Evolutionary conservation across 2,797 vertebrate genomes (phyloP), one percentile per base, ranked within the genome.

Genomic region (Emys orbicularis): DNA sequence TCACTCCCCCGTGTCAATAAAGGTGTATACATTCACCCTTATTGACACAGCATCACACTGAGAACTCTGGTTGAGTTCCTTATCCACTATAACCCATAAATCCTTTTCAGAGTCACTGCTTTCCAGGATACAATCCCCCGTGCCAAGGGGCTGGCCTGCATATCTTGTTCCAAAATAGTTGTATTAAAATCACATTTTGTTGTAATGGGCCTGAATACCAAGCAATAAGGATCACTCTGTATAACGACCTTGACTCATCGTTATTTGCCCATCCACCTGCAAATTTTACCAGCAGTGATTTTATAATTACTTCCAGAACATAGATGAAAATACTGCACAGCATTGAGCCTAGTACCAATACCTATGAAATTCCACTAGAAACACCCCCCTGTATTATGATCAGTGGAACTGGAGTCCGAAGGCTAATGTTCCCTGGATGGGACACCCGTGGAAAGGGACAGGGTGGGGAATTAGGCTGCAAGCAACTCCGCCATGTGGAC

Each of bases 201-300:
- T 18, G 54, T 79, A 68, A 79, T 81, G 1, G 68, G 41, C 27
- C 49, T n/a, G 79, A 87, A 47, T 34, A 56, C 5, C 5, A 61
- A 31, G 18, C 37, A 37, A 88, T 92, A 61, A 12, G 29, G 79
- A 61, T 4, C 7, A 54, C 16, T 76, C 72, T 0, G 0, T 49
- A 34, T 6, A 4, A 65, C 5, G 4, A 1, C 6, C 2, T 83
- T 81, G 85, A 41, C 65, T 81, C 37, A 59, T 86, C 3, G 25
- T 12, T 81, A 19, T 21, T 21, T 37, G 37, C 19, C n/a, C 37
- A 21, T 12, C n/a, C n/a, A 68, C 1, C 34, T 86, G n/a, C 37
- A 84, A 59, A 49, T 49, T 49, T 8, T 53, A 3, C 29, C 27
- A 79, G 49, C 3, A 76, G 2, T 18, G 44, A 90, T 84, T 86